phyloP scores from a whole-genome alignment of 2,888 invertebrate species.

The Ctena decussata region DNA sequence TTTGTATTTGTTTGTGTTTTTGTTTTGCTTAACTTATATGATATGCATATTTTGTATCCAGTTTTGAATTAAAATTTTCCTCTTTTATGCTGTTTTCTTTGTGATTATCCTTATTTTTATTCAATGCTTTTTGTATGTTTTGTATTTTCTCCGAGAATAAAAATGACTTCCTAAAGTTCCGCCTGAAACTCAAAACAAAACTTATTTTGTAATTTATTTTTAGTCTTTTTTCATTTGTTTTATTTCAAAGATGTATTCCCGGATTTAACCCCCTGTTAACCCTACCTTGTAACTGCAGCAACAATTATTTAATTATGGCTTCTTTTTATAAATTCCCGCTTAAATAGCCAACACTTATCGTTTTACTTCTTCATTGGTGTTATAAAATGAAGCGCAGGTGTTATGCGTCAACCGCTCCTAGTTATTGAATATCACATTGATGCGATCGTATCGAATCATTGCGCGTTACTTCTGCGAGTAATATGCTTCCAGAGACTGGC shows the following conservation, averaged over 20 bases:
- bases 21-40: no score
- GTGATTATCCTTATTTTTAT: no score
- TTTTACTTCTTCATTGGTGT: not conserved
- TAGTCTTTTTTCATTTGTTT: no score
- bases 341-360: not conserved
- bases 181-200: no score
- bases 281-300: not conserved
- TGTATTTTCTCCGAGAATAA: no score
- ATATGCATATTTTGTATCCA: no score
- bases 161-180: no score
- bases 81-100: no score
- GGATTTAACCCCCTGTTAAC: not conserved
- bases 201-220: no score
- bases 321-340: not conserved
- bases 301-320: not conserved
- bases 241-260: not conserved
- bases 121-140: no score
- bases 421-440: not conserved
- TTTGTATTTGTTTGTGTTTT: no score
- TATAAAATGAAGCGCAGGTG: not conserved
- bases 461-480: not conserved
- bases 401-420: constrained; percentile 10
- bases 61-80: no score
- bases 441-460: not conserved
- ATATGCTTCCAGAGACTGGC: not conserved